phyloP scores from a whole-genome alignment of 2,888 invertebrate species.

The Leptopterna dolabrata region DNA sequence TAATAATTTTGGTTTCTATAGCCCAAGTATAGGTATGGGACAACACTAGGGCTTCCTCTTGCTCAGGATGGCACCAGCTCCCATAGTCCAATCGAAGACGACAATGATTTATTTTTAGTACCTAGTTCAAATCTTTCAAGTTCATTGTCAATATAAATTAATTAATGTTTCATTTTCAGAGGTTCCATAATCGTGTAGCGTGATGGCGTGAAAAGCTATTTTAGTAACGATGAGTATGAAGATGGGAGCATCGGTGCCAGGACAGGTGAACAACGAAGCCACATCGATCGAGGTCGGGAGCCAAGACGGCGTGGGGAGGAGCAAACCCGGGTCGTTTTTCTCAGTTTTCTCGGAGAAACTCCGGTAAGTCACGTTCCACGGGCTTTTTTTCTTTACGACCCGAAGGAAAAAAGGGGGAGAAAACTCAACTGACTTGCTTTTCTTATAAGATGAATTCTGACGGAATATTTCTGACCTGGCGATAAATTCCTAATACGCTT shows the following conservation, averaged over 20 bases:
- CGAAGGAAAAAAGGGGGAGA: slow-evolving; percentile 4
- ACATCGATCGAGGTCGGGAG: background rate
- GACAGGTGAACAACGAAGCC: background rate
- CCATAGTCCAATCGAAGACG: too few species aligned
- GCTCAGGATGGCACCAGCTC: too few species aligned
- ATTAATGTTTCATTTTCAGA: too few species aligned
- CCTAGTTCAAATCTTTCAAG: too few species aligned
- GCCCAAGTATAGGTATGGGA: too few species aligned
- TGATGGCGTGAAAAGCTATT: background rate
- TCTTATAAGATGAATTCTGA: background rate
- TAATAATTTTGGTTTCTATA: too few species aligned
- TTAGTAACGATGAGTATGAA: background rate
- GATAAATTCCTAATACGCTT: background rate
- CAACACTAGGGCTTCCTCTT: too few species aligned
- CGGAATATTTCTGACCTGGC: background rate
- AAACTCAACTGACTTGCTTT: slow-evolving; percentile 1
- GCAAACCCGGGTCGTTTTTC: background rate
- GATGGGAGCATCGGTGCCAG: background rate
- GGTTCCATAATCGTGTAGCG: too few species aligned
- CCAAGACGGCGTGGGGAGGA: background rate
- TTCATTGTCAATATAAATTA: too few species aligned
- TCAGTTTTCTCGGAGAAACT: background rate
- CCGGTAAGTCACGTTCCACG: background rate
- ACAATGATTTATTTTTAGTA: too few species aligned
- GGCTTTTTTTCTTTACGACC: background rate